Evolutionary conservation across 2,888 invertebrate species (phyloP).

Genomic region (Epinotia nisella): DNA sequence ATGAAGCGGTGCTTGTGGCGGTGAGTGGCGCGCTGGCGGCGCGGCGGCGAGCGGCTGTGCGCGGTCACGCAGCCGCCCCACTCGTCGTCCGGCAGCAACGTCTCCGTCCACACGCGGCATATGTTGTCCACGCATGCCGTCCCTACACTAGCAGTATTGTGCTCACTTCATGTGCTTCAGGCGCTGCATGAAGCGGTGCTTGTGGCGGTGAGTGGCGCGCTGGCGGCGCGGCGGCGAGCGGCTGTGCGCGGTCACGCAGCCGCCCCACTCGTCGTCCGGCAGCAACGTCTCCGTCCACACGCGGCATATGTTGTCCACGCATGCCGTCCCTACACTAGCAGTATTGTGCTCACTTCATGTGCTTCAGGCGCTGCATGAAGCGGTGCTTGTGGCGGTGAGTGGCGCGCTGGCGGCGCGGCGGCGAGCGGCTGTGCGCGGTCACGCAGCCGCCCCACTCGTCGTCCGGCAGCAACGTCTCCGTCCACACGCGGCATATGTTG

Average conservation of each 20-base stretch:
- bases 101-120: too few relatives aligned
- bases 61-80: too few relatives aligned
- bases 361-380: conserved; percentile 97
- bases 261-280: conserved; percentile 95
- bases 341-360: conserved; percentile 81
- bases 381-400: conserved; percentile 96
- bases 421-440: conserved; percentile 87
- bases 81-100: too few relatives aligned
- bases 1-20: too few relatives aligned
- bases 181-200: conserved; percentile 97
- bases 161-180: conserved; percentile 89
- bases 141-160: too few relatives aligned
- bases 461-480: conserved; percentile 98
- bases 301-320: conserved; percentile 99
- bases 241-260: conserved; percentile 84
- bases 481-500: conserved; percentile 99
- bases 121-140: too few relatives aligned
- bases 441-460: conserved; percentile 90
- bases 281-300: conserved; percentile 99
- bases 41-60: too few relatives aligned
- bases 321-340: too few relatives aligned
- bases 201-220: conserved; percentile 95
- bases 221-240: conserved; percentile 88
- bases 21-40: too few relatives aligned
- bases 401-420: conserved; percentile 89